phyloP scores from a whole-genome alignment of 1,140 invertebrate species.

The Sycophaga agraensis region DNA sequence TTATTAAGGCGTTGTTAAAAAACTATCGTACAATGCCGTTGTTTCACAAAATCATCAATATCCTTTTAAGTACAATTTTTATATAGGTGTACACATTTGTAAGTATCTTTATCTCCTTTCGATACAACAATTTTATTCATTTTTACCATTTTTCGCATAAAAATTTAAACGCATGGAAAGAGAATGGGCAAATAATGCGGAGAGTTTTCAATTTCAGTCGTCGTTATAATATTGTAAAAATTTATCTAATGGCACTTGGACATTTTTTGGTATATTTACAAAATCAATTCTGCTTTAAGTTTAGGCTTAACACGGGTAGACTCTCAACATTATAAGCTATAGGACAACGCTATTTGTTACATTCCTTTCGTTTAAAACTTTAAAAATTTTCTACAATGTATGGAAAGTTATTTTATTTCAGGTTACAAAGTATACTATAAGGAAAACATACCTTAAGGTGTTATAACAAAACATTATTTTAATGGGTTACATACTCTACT shows the following conservation, averaged over 20 bases:
- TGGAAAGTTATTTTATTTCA: too few relatives aligned
- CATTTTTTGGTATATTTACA: neutral
- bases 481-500: neutral
- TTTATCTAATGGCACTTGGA: slow-evolving; percentile 19
- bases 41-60: neutral
- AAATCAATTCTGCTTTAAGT: neutral
- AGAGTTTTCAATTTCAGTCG: neutral
- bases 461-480: neutral
- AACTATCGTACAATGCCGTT: neutral
- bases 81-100: too few relatives aligned
- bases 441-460: neutral
- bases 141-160: too few relatives aligned
- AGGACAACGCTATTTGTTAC: neutral
- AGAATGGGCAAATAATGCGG: slow-evolving; percentile 1
- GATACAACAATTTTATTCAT: too few relatives aligned
- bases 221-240: slow-evolving; percentile 5
- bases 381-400: neutral
- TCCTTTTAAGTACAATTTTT: slow-evolving; percentile 11
- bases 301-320: slow-evolving; percentile 2
- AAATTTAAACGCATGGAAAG: neutral
- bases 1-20: too few relatives aligned
- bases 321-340: slow-evolving; percentile 15
- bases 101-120: neutral
- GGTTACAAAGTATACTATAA: neutral
- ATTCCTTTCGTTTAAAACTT: neutral